Base-by-base conservation (phyloP, 2,888 invertebrate species). In the Euclidia mi region DNA sequence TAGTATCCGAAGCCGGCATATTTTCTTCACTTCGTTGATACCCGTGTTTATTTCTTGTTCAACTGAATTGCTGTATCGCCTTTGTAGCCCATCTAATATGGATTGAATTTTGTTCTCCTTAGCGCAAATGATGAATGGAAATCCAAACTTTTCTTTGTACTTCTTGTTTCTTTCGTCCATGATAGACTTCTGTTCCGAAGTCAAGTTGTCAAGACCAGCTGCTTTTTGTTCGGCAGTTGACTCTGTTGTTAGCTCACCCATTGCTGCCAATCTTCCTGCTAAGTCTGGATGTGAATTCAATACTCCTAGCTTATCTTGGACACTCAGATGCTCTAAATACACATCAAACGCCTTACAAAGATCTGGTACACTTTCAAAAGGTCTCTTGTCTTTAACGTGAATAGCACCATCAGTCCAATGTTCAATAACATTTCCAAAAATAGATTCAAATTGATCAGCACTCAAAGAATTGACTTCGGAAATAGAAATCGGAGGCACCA, bases 41-140 rank as follows among this genome's bases (percentile, higher is more conserved):
- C 95, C 96, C 35, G 85, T 95, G 1, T 79, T 74, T 1, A 96
- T 87, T 89, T 97, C 96, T 42, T 89, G 81, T 12, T 95, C 92
- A 28, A 78, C 79, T 0, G 90, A 84, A 78, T 96, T 96, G 35
- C 93, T 83, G 55, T 95, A 89, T 32, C 96, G 90, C 0, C 65
- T 75, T 65, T 95, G 88, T 3, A 97, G 88, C 12, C 95, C 95
- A 20, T 91, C 82, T 41, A 96, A 86, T 66, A 96, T 96, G 3
- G 95, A 92, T 44, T 92, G 85, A 7, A 95, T 87, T 80, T 96
- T 96, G 71, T 96, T 96, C 84, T 96, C 95, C 58, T 96, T 91
- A 0, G 95, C 96, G 71, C 96, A 96, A 61, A 96, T 96, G 42
- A 96, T 95, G 80, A 96, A 97, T 0, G 96, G 96, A 78, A 96